Conservation (phyloP, 2,888 invertebrate genomes). For the Cheilosia soror region DNA sequence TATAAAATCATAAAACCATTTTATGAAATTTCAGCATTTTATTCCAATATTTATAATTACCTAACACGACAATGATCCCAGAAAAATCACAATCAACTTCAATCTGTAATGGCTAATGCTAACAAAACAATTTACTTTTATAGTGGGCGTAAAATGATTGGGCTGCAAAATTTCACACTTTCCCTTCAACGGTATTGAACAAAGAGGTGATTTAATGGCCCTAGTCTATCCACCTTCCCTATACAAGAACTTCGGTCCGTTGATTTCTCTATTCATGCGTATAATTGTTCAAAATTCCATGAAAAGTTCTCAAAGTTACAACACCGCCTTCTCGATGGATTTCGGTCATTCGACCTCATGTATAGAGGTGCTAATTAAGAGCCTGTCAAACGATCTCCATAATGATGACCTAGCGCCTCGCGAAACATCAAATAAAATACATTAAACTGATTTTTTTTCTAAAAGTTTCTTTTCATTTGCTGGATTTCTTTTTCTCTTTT, state of each 20-base stretch:
- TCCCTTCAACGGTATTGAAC: not conserved
- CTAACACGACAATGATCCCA: too few relatives aligned
- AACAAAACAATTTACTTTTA: too few relatives aligned
- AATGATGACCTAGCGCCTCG: conserved; percentile 21
- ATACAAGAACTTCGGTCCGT: conserved; percentile 20
- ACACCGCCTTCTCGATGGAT: conserved; percentile 16
- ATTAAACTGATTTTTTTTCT: conserved; percentile 63
- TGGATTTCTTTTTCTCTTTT: not conserved
- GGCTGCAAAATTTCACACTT: not conserved
- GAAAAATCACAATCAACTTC: too few relatives aligned
- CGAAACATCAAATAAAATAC: conserved; percentile 59
- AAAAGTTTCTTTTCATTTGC: conserved; percentile 1
- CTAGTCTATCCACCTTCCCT: not conserved
- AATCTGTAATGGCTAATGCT: too few relatives aligned
- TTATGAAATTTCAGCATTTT: too few relatives aligned
- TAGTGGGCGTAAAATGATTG: not conserved
- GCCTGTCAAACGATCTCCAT: conserved; percentile 45
- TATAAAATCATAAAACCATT: too few relatives aligned
- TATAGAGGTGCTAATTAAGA: conserved; percentile 47
- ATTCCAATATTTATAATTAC: too few relatives aligned
- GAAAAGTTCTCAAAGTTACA: conserved; percentile 18
- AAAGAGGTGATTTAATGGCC: not conserved
- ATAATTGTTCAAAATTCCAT: conserved; percentile 25
- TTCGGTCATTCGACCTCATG: conserved; percentile 17
- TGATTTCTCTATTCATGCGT: conserved; percentile 46